Base-by-base conservation (phyloP, 2,888 invertebrate genomes). In the Gymnosoma rotundatum region DNA sequence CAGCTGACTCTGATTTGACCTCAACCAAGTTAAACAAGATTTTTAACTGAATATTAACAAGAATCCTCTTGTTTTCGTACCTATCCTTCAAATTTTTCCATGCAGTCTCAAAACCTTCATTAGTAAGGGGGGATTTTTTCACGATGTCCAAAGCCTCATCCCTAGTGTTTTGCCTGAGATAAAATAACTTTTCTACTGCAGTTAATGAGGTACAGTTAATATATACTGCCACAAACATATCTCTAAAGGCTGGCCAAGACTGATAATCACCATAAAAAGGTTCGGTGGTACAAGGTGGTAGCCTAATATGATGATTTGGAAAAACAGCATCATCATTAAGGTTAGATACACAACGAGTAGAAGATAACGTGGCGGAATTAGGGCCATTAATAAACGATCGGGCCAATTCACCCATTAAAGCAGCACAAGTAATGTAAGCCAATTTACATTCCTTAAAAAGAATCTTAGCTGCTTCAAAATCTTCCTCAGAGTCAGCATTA, bases 241-340 rank as follows among this genome's bases (percentile, higher is more conserved):
- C 25, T 7, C 56, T 25, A 25, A 56, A 56, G 8, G 56, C 25
- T 12, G 32, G 32, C 16, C 56, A 58, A 0, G 32, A 32, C 16
- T 32, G 14, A 7, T 58, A 58, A 8, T 58, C 56, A 8, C 56
- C 56, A 16, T 32, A 16, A 32, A 58, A 58, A 58, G 25, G 25
- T 32, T 58, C 56, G 7, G 16, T 58, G 16, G n/a, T 58, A 32
- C 56, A 32, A 7, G 56, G 56, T 58, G 56, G 32, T 25, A 58
- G 25, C 21, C 21, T 21, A 48, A 48, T 38, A 38, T 38, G 38
- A 38, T 10, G 38, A 38, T 10, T 10, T 9, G 8, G 8, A 38
- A 38, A 38, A 38, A 7, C 10, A 38, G 38, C 8, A 9, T 38
- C 38, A 9, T 38, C 38, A 38, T 38, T 38, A 9, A 10, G 10